Conservation (phyloP, 2,888 invertebrate genomes). For the Corbicula japonica region DNA sequence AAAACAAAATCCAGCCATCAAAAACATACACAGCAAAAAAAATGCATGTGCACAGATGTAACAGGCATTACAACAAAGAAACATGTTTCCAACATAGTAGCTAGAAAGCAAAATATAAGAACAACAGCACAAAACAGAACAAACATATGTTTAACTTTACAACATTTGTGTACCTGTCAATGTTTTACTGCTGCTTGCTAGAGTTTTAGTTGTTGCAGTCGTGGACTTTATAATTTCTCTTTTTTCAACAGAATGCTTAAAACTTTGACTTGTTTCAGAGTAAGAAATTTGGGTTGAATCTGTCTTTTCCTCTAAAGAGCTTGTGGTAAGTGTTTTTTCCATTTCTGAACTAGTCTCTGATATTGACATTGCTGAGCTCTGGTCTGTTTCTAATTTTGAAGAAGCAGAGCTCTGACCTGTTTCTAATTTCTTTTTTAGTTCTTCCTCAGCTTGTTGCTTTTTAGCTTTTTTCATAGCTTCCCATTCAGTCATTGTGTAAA, state of each 20-base stretch:
- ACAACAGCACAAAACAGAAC: too few species aligned
- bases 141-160: too few species aligned
- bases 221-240: constrained; percentile 28
- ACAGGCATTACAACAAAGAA: too few species aligned
- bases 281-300: constrained; percentile 35
- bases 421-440: constrained; percentile 43
- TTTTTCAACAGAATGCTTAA: constrained; percentile 26
- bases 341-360: constrained; percentile 35
- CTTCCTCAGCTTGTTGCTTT: constrained; percentile 44
- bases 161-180: constrained; percentile 49
- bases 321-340: constrained; percentile 46
- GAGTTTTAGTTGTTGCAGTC: constrained; percentile 23
- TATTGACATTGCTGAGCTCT: constrained; percentile 6
- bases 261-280: constrained; percentile 15
- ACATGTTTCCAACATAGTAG: too few species aligned
- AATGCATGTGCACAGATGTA: too few species aligned
- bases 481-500: constrained; percentile 84
- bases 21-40: too few species aligned
- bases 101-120: too few species aligned
- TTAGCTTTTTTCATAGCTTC: constrained; percentile 81
- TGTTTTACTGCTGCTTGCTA: constrained; percentile 30
- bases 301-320: constrained; percentile 56
- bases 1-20: too few species aligned
- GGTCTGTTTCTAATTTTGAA: too few species aligned
- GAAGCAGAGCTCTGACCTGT: too few species aligned